phyloP scores from a whole-genome alignment of 2,888 invertebrate species.

The Peribatodes rhomboidaria region DNA sequence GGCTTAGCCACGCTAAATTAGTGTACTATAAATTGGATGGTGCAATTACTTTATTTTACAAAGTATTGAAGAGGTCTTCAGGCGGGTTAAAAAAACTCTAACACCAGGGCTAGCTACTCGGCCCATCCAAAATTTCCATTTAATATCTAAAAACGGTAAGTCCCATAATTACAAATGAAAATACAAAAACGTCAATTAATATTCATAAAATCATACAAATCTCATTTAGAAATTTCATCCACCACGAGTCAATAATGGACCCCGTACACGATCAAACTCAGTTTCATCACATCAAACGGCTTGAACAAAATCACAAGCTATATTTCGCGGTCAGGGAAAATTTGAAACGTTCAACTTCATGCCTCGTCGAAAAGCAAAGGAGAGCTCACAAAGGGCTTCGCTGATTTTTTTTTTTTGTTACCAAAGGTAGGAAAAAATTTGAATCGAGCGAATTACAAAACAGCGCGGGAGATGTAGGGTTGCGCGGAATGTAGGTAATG shows the following conservation, averaged over 20 bases:
- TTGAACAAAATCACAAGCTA: constrained; percentile 67
- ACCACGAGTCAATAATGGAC: constrained; percentile 60
- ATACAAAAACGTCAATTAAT: constrained; percentile 39
- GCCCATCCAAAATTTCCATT: too few relatives aligned
- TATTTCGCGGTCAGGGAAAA: constrained; percentile 69
- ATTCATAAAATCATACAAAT: constrained; percentile 49
- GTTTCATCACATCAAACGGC: constrained; percentile 77
- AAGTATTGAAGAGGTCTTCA: too few relatives aligned
- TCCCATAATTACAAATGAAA: too few relatives aligned
- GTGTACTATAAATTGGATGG: too few relatives aligned
- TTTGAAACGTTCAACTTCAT: constrained; percentile 79
- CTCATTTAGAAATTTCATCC: constrained; percentile 53
- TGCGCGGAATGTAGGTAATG: constrained; percentile 45
- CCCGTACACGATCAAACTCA: constrained; percentile 52
- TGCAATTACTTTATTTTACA: too few relatives aligned
- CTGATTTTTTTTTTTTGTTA: constrained; percentile 77
- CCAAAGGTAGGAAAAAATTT: constrained; percentile 74
- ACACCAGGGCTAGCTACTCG: too few relatives aligned
- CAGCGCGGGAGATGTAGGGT: constrained; percentile 65
- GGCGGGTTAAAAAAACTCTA: too few relatives aligned
- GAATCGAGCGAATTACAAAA: constrained; percentile 79
- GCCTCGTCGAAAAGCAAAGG: constrained; percentile 77
- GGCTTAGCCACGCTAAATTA: too few relatives aligned
- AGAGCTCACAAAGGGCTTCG: constrained; percentile 77
- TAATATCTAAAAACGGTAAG: too few relatives aligned